These are phyloP conservation scores for Halichondria panicea DNA, from an alignment of 37 sponge, comb jelly and placozoan species.

Conservation along the genomic window DNA sequence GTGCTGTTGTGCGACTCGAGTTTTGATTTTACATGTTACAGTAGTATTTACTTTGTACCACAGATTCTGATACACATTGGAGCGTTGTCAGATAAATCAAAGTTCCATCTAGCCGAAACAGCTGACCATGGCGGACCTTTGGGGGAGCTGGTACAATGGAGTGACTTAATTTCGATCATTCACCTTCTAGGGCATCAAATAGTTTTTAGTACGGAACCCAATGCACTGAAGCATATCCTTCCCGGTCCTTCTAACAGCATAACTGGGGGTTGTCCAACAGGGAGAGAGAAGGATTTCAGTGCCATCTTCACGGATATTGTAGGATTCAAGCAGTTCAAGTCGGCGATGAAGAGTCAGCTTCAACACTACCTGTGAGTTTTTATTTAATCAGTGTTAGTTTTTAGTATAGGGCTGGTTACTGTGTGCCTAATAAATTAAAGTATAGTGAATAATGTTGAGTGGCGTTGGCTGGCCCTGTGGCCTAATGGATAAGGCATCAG, in stretches of 20 bases:
- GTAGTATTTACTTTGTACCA: neutral
- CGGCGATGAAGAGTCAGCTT: slow-evolving; percentile 13
- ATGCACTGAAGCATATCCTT: slow-evolving; percentile 13
- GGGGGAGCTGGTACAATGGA: slow-evolving; percentile 89
- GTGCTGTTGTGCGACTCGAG: too few species aligned
- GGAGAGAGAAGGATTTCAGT: slow-evolving; percentile 19
- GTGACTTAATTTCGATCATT: slow-evolving; percentile 66
- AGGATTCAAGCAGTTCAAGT: slow-evolving; percentile 56
- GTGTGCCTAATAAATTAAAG: neutral
- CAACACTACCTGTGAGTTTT: slow-evolving; percentile 50
- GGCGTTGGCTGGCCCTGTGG: slow-evolving; percentile 63
- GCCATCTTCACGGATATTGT: slow-evolving; percentile 62
- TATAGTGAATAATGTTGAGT: too few species aligned
- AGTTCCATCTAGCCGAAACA: slow-evolving; percentile 69
- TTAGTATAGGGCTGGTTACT: neutral
- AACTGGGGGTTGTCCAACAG: slow-evolving; percentile 40
- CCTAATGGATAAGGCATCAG: slow-evolving; percentile 92
- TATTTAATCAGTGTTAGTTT: neutral
- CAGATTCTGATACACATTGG: slow-evolving; percentile 49
- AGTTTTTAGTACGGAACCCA: slow-evolving; percentile 37
- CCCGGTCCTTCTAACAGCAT: neutral
- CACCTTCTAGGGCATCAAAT: slow-evolving; percentile 59
- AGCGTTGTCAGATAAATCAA: slow-evolving; percentile 43
- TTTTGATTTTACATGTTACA: neutral
- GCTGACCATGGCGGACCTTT: slow-evolving; percentile 74